phyloP scores from a whole-genome alignment of 2,113 vertebrate genomes.

The Myodes glareolus region DNA sequence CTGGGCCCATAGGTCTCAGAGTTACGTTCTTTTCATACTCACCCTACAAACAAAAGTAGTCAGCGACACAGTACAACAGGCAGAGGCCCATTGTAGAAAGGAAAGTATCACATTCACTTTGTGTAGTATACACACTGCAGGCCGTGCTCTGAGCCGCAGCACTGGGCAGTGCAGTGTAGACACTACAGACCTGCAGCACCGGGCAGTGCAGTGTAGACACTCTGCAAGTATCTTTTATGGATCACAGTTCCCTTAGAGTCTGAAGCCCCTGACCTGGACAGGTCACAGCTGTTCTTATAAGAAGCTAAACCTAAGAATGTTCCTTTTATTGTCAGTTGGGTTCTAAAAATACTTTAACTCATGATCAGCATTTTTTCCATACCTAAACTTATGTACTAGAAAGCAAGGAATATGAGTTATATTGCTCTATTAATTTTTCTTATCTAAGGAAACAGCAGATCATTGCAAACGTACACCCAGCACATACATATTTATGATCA shows the following conservation, averaged over 20 bases:
- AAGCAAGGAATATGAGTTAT: neutral
- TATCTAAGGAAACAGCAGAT: conserved; percentile 44
- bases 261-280: neutral
- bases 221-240: neutral
- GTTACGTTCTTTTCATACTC: neutral
- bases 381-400: neutral
- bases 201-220: too few relatives aligned
- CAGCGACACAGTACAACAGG: neutral
- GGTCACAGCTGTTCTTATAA: neutral
- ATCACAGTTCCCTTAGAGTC: neutral
- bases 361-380: neutral
- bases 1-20: neutral
- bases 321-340: neutral
- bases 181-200: neutral
- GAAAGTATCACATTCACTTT: neutral
- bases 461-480: neutral
- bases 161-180: neutral
- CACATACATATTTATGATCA: conserved; percentile 24
- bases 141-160: neutral
- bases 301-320: neutral
- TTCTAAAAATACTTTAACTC: neutral
- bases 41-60: neutral
- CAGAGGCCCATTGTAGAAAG: neutral
- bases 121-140: too few relatives aligned
- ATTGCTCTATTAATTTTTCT: conserved; percentile 21